Base-by-base conservation (phyloP, 2,797 vertebrate species). In the Allobates femoralis region DNA sequence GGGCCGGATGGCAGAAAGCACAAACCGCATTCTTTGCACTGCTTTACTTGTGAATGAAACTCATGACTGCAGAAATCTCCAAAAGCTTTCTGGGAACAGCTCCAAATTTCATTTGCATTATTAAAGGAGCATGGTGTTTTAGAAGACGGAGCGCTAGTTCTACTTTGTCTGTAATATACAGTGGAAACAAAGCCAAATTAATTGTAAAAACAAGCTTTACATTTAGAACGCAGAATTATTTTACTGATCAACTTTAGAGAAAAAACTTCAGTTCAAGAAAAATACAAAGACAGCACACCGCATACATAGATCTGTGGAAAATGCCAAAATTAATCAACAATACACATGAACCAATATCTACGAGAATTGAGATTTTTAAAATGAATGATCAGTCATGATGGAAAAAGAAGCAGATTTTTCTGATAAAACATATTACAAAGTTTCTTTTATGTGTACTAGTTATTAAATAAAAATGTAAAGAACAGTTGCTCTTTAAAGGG, bases 31-130 rank as follows among this genome's bases (percentile, higher is more conserved):
- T 83, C 81, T 83, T 83, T 58, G n/a, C 81, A 60, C 34, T 71
- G 53, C 73, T 83, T 83, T 83, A 28, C 69, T 83, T 75, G 81
- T 83, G 81, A 83, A 83, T 83, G 69, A 58, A 74, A 58, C 81
- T 56, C 69, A 71, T 83, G 69, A 83, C 51, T 75, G 69, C 67
- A 74, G 53, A 75, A 74, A 55, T 83, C 55, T 83, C 34, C 55
- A 75, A 60, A 60, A 83, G 69, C 67, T 83, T 69, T 75, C 81
- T 83, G 67, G 81, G 81, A 83, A 83, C 69, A 15, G 26, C 73
- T 83, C 81, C 81, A 83, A 83, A 75, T 60, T 73, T 41, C 55
- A 71, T 71, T 83, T 83, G 32, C 67, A 73, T 73, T 71, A 83
- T 83, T 74, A 74, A 83, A 83, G n/a, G 69, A 28, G n/a, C 50